phyloP scores from a whole-genome alignment of 1,140 invertebrate species.

The Solen grandis region DNA sequence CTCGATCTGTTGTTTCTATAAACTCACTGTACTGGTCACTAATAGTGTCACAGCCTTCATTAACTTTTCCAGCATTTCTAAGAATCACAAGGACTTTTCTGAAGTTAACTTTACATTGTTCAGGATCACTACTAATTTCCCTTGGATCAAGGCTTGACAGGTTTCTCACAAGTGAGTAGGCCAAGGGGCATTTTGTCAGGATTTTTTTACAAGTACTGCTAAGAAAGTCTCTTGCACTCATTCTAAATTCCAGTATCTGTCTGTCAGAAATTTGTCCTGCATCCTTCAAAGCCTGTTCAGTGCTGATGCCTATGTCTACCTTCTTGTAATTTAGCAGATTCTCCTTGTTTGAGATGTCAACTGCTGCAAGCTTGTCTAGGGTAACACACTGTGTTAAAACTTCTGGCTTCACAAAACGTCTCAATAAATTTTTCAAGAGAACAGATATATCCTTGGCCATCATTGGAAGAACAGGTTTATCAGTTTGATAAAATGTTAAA shows the following conservation, averaged over 20 bases:
- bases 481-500: conserved; percentile 42
- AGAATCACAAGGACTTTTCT: neutral
- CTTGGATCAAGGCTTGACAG: neutral
- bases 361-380: neutral
- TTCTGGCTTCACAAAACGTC: neutral
- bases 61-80: neutral
- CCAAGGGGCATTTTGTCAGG: too few relatives aligned
- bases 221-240: neutral
- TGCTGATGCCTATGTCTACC: neutral
- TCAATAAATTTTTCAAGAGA: neutral
- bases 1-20: neutral
- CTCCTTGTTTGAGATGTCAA: neutral
- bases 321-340: conserved; percentile 3
- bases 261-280: neutral
- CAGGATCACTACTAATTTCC: neutral
- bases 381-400: neutral
- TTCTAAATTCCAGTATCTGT: neutral
- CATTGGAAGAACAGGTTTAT: conserved; percentile 46
- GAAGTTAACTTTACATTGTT: neutral
- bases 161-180: too few relatives aligned
- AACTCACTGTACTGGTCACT: neutral
- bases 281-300: neutral
- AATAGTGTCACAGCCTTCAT: neutral
- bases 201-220: conserved; percentile 3
- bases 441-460: conserved; percentile 22